Evolutionary conservation across 2,113 vertebrate genomes (phyloP).

Genomic region (Telmatochromis sp.): DNA sequence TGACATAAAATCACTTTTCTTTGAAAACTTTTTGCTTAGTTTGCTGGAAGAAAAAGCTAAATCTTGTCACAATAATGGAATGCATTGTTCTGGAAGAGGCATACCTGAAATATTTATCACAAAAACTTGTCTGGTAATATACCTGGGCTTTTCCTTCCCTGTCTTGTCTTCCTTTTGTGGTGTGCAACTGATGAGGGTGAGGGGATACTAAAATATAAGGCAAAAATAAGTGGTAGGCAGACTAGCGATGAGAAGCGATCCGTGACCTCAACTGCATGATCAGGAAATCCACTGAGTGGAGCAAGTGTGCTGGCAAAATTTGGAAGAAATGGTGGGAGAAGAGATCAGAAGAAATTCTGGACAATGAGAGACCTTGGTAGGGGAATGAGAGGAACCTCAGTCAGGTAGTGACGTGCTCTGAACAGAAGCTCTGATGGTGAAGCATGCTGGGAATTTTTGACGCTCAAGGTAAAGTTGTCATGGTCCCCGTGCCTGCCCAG

Average conservation of each 20-base stretch:
- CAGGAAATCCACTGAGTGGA: not conserved
- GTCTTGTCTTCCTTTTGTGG: not conserved
- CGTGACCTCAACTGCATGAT: not conserved
- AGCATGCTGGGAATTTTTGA: not conserved
- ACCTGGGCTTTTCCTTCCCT: not conserved
- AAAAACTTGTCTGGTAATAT: not conserved
- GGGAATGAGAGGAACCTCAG: not conserved
- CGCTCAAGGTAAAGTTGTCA: not conserved
- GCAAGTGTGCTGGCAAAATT: not conserved
- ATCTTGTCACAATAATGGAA: not conserved
- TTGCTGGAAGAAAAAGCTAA: not conserved
- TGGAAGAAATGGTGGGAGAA: not conserved
- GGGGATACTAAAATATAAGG: not conserved
- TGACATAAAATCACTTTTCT: not conserved
- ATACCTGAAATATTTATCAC: not conserved
- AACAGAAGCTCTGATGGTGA: not conserved
- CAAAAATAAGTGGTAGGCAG: not conserved
- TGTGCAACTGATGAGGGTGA: not conserved
- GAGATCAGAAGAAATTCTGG: not conserved
- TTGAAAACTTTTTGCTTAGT: not conserved
- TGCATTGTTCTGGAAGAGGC: not conserved
- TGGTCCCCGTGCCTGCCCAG: too few relatives aligned
- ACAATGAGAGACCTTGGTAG: not conserved
- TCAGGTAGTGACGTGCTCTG: not conserved
- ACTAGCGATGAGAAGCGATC: not conserved